Evolutionary conservation across 30 jellyfish, hydroid and myxozoan genomes (phyloP).

Genomic region (Cassiopea andromeda): DNA sequence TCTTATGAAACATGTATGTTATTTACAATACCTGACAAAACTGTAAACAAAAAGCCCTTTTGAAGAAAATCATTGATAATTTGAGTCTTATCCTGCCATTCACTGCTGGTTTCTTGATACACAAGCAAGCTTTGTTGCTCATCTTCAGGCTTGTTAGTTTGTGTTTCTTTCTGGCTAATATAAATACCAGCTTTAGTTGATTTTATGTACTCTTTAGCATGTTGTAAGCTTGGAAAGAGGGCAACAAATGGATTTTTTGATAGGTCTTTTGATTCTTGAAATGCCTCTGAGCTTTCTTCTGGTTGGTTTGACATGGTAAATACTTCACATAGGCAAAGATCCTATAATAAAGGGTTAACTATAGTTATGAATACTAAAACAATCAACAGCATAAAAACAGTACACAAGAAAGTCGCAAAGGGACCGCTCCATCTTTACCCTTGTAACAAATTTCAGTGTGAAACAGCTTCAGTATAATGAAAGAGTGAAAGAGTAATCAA

Average conservation of each 20-base stretch:
- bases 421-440: too few species aligned
- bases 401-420: too few species aligned
- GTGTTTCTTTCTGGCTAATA: neutral
- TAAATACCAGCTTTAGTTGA: conserved; percentile 53
- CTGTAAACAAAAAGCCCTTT: conserved; percentile 78
- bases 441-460: too few species aligned
- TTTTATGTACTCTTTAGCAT: conserved; percentile 84
- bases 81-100: conserved; percentile 45
- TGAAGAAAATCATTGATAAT: conserved; percentile 86
- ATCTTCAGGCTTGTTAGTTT: neutral
- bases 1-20: too few species aligned
- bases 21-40: conserved; percentile 62
- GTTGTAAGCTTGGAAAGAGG: conserved; percentile 84
- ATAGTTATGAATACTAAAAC: too few species aligned
- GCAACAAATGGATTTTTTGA: conserved; percentile 92
- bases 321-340: neutral
- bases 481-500: too few species aligned
- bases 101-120: neutral
- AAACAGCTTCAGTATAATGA: too few species aligned
- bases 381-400: neutral
- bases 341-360: neutral
- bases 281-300: neutral
- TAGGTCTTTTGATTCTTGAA: conserved; percentile 20
- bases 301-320: neutral
- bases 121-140: neutral